These are phyloP conservation scores for Sparidentex hasta DNA, from an alignment of 2,797 vertebrate genomes.

Conservation along the genomic window DNA sequence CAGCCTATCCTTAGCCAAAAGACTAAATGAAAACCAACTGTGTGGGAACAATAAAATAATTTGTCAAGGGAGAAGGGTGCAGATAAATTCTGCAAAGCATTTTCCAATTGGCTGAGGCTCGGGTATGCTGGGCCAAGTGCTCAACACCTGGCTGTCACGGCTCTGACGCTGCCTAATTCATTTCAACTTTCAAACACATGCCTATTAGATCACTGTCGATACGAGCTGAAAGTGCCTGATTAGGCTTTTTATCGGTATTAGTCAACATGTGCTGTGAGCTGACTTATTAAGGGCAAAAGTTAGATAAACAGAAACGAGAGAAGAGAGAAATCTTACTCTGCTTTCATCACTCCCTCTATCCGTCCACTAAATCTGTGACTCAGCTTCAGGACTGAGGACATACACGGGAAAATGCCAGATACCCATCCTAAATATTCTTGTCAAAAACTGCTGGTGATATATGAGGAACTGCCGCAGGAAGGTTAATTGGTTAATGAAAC, in stretches of 20 bases:
- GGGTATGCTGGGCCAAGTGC: constrained; percentile 71
- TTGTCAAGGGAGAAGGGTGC: constrained; percentile 86
- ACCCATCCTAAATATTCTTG: constrained; percentile 70
- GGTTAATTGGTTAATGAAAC: constrained; percentile 66
- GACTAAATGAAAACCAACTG: constrained; percentile 87
- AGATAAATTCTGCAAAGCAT: constrained; percentile 87
- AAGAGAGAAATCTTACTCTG: constrained; percentile 33
- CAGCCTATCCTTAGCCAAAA: constrained; percentile 82
- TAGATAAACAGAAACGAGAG: constrained; percentile 64
- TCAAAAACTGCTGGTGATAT: constrained; percentile 75
- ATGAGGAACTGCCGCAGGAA: constrained; percentile 68
- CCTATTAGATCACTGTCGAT: constrained; percentile 74
- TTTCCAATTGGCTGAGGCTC: constrained; percentile 82
- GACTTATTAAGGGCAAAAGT: constrained; percentile 70
- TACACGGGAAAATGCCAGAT: constrained; percentile 59
- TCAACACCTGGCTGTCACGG: constrained; percentile 84
- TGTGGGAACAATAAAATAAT: constrained; percentile 88
- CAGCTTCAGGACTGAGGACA: constrained; percentile 61
- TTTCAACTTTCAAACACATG: constrained; percentile 76
- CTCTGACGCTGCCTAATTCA: constrained; percentile 71
- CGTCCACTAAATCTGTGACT: constrained; percentile 62
- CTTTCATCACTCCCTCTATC: constrained; percentile 34
- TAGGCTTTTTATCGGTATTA: constrained; percentile 70
- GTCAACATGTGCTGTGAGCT: constrained; percentile 63
- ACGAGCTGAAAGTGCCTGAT: constrained; percentile 64